phyloP scores from a whole-genome alignment of 2,888 invertebrate genomes.

The Xestia c-nigrum region DNA sequence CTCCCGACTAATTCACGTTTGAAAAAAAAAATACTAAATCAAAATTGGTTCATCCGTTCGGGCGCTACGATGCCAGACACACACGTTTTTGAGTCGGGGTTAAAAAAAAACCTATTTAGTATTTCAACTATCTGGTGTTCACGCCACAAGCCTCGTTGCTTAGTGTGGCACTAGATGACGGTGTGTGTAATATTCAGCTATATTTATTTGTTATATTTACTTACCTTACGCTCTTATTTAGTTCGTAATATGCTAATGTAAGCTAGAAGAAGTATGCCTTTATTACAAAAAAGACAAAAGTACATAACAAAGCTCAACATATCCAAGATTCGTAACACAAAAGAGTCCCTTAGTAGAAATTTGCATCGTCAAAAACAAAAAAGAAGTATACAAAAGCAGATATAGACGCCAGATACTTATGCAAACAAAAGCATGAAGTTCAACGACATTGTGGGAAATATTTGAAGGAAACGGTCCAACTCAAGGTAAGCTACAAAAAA shows the following conservation, averaged over 20 bases:
- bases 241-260: neutral
- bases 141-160: no score
- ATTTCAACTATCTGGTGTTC: no score
- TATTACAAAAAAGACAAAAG: neutral
- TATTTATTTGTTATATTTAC: neutral
- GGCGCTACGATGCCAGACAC: no score
- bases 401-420: neutral
- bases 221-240: neutral
- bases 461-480: neutral
- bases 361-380: neutral
- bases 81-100: no score
- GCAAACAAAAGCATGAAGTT: neutral
- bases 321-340: neutral
- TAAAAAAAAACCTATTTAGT: no score
- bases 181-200: no score
- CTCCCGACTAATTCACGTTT: no score
- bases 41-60: no score
- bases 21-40: no score
- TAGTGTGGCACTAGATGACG: no score
- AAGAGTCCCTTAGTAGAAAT: neutral
- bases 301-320: neutral
- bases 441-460: neutral
- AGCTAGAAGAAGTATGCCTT: neutral
- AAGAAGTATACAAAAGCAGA: neutral
- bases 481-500: neutral